Conservation (phyloP, 2,113 vertebrate species). For the Protobothrops flavoviridis region DNA sequence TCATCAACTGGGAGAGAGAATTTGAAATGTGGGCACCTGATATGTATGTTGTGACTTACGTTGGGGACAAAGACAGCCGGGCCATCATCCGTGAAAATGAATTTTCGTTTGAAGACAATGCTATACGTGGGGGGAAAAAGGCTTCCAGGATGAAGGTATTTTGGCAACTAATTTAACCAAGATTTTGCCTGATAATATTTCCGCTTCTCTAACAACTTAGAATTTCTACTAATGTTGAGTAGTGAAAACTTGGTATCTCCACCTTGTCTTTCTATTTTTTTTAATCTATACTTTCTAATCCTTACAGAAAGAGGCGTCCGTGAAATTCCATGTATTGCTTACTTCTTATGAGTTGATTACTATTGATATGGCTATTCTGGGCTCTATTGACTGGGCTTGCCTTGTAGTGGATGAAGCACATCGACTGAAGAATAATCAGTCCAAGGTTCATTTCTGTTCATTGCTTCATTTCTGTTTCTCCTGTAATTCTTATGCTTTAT, state of each 20-base stretch:
- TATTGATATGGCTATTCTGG: conserved; percentile 93
- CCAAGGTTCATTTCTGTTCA: conserved; percentile 76
- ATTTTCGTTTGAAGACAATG: conserved; percentile 96
- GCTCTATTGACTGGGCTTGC: conserved; percentile 97
- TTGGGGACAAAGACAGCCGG: conserved; percentile 95
- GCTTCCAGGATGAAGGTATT: conserved; percentile 92
- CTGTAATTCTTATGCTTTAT: neutral
- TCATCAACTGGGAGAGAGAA: conserved; percentile 98
- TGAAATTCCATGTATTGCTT: conserved; percentile 94
- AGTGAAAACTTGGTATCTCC: neutral
- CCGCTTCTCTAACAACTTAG: neutral
- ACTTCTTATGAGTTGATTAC: conserved; percentile 96
- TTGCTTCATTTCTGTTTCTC: neutral
- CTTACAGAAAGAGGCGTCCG: conserved; percentile 90
- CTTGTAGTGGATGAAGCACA: conserved; percentile 97
- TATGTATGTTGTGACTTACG: conserved; percentile 96
- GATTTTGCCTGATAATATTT: neutral
- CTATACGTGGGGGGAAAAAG: conserved; percentile 94
- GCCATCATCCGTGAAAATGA: conserved; percentile 96
- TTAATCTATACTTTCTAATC: neutral
- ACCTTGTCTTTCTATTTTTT: neutral
- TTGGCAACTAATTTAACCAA: neutral
- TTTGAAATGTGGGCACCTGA: conserved; percentile 99
- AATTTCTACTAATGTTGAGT: neutral
- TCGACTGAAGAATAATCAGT: conserved; percentile 97